These are phyloP conservation scores for Globia sparganii DNA, from an alignment of 2,888 invertebrate genomes.

Conservation along the genomic window DNA sequence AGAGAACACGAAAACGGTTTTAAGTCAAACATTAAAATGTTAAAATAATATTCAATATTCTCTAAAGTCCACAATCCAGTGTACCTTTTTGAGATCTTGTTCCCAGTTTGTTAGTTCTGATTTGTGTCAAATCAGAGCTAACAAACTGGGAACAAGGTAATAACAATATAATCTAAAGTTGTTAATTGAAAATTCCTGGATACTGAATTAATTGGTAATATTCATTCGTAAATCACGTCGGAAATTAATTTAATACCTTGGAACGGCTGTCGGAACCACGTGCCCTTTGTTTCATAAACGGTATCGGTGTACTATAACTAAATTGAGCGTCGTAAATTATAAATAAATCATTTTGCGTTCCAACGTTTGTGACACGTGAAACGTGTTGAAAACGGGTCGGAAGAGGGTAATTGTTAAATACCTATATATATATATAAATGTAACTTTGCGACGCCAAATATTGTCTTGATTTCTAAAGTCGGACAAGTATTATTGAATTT, in stretches of 20 bases:
- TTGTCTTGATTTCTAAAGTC: neutral
- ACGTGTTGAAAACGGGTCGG: conserved; percentile 4
- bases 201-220: conserved; percentile 55
- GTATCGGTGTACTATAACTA: conserved; percentile 55
- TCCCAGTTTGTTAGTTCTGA: neutral
- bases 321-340: conserved; percentile 60
- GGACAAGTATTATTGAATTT: neutral
- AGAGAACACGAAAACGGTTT: conserved; percentile 50
- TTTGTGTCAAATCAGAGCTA: conserved; percentile 26
- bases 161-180: conserved; percentile 48
- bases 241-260: conserved; percentile 66
- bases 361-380: conserved; percentile 22
- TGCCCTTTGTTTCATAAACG: conserved; percentile 58
- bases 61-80: conserved; percentile 19
- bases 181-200: conserved; percentile 53
- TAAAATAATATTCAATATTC: conserved; percentile 28
- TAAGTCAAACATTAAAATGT: conserved; percentile 17
- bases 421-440: neutral
- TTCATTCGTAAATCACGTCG: conserved; percentile 61
- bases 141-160: conserved; percentile 28
- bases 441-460: neutral
- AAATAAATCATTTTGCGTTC: conserved; percentile 46
- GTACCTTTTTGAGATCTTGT: conserved; percentile 5
- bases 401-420: conserved; percentile 1
- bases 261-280: conserved; percentile 57